Base-by-base conservation (phyloP, 2,113 vertebrate genomes). In the Mus pahari region DNA sequence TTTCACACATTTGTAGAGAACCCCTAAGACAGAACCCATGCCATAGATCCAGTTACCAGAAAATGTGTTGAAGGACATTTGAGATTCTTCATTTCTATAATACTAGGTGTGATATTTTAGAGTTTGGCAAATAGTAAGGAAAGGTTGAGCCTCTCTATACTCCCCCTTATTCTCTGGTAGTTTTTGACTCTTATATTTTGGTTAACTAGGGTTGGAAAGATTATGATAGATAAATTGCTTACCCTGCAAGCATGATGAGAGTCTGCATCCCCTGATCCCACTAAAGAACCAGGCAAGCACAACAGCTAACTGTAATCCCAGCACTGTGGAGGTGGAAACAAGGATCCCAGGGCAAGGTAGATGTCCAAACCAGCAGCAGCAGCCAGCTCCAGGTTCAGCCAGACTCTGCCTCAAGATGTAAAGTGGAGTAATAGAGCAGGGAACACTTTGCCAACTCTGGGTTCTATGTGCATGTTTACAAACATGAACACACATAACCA, bases 1-100 rank as follows among this genome's bases (percentile, higher is more conserved):
- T 92, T 92, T 90, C 75, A 31, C n/a, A 84, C 77, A 58, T 89
- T 77, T 71, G 7, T 87, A 42, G 77, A 78, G 45, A 89, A 45
- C 16, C 24, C 58, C 14, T 89, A 74, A 89, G 62, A 45, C 14
- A 17, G 8, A 42, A 17, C 22, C 2, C 42, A 50, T 13, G 48
- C 26, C 64, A 8, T 55, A 78, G 68, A 60, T n/a, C 50, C 4
- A 89, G 60, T 74, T 73, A 64, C 45, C 14, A 60, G 70, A 96
- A 91, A 60, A 93, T 86, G 3, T 86, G 58, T 81, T 91, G 53
- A 64, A 81, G 58, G 60, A 71, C 9, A 19, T 88, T 55, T 45
- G 22, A 39, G 81, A 14, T 91, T 94, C 26, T 16, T 45, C 16
- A 11, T 60, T 86, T 73, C 48, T 81, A 13, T 62, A 62, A 42